These are phyloP conservation scores for Temnothorax unifasciatus DNA, from an alignment of 2,888 invertebrate genomes.

Conservation along the genomic window DNA sequence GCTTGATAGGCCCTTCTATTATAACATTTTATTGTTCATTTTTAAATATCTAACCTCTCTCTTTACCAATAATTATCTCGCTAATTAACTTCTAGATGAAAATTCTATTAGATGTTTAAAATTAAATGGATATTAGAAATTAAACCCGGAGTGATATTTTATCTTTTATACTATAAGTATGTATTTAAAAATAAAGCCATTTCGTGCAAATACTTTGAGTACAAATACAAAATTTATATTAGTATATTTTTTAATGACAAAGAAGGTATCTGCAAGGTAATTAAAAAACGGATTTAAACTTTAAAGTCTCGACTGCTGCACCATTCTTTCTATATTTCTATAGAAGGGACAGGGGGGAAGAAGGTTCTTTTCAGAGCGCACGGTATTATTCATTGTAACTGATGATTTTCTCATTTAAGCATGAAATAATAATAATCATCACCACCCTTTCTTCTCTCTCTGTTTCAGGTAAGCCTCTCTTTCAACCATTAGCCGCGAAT, in stretches of 20 bases:
- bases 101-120: not conserved
- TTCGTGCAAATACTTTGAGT: slow-evolving; percentile 1
- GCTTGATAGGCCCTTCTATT: not conserved
- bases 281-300: slow-evolving; percentile 3
- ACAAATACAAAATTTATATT: not conserved
- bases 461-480: slow-evolving; percentile 66
- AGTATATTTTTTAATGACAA: not conserved
- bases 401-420: slow-evolving; percentile 43
- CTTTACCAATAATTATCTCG: not conserved
- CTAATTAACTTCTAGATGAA: not conserved
- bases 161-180: not conserved
- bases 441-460: slow-evolving; percentile 52
- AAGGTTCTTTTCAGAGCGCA: not conserved
- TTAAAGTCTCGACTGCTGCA: not conserved
- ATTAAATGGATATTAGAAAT: slow-evolving; percentile 12
- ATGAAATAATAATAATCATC: slow-evolving; percentile 51
- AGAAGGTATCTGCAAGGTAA: not conserved
- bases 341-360: too few species aligned
- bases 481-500: slow-evolving; percentile 45
- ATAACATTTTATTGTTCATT: not conserved
- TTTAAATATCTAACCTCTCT: not conserved
- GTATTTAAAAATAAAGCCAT: not conserved
- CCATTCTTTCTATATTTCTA: not conserved
- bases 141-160: not conserved
- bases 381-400: slow-evolving; percentile 32